Conservation (phyloP, 1,140 invertebrate species). For the Drosophila bocki region DNA sequence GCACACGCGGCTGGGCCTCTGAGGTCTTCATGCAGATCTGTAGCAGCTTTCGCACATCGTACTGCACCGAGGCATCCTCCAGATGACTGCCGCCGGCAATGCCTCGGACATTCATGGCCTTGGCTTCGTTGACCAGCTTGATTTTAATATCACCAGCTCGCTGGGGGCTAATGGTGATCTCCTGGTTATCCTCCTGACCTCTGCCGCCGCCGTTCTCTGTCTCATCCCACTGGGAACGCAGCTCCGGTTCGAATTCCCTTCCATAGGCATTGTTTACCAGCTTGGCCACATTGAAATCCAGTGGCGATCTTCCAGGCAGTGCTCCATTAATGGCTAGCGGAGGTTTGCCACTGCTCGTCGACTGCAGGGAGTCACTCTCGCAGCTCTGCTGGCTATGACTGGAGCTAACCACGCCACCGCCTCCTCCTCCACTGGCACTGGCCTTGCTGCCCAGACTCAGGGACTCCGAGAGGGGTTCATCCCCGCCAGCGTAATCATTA, state of each 20-base stretch:
- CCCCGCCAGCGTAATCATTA: constrained; percentile 68
- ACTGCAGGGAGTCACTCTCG: constrained; percentile 80
- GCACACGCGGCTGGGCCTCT: constrained; percentile 63
- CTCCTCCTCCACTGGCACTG: constrained; percentile 54
- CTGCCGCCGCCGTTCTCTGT: constrained; percentile 42
- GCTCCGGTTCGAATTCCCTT: constrained; percentile 75
- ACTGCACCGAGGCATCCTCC: constrained; percentile 73
- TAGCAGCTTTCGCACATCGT: constrained; percentile 74
- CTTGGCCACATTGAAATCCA: constrained; percentile 81
- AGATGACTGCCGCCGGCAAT: constrained; percentile 58
- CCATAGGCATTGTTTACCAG: constrained; percentile 77
- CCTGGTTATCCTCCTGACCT: constrained; percentile 58
- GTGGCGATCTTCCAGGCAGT: constrained; percentile 68
- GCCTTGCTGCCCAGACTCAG: constrained; percentile 73
- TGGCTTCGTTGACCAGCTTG: constrained; percentile 80
- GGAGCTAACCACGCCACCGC: constrained; percentile 47
- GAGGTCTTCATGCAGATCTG: constrained; percentile 82
- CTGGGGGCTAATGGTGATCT: constrained; percentile 76
- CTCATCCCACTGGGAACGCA: constrained; percentile 80
- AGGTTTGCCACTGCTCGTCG: constrained; percentile 67
- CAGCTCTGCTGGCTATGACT: constrained; percentile 80
- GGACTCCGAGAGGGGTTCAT: constrained; percentile 76
- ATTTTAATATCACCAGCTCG: constrained; percentile 79
- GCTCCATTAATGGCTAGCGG: constrained; percentile 35
- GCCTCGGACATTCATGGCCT: constrained; percentile 82